These are phyloP conservation scores for Ormyrus thymus DNA, from an alignment of 2,888 invertebrate genomes.

Conservation along the genomic window DNA sequence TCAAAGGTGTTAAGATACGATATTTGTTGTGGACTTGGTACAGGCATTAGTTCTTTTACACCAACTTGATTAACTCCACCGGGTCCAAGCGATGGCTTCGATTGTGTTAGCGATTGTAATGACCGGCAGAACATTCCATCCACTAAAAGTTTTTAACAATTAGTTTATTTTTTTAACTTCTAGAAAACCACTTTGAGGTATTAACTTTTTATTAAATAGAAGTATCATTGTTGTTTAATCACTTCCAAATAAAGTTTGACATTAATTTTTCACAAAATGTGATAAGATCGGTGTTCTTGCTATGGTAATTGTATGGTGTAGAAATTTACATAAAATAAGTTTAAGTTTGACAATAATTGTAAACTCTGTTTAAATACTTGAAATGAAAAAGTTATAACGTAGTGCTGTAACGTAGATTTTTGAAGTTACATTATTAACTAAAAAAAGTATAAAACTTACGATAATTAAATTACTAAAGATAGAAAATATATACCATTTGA, in stretches of 20 bases:
- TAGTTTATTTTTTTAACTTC: conserved; percentile 2
- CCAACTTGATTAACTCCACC: conserved; percentile 69
- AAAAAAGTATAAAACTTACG: not conserved
- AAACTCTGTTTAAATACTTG: conserved; percentile 4
- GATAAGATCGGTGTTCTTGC: conserved; percentile 29
- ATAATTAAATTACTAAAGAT: not conserved
- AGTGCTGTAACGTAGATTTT: no score
- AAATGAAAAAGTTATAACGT: not conserved
- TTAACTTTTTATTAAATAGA: not conserved
- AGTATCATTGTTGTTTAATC: conserved; percentile 35
- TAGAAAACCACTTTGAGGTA: not conserved
- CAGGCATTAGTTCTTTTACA: conserved; percentile 92
- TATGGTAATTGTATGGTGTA: conserved; percentile 6
- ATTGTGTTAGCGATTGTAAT: conserved; percentile 80
- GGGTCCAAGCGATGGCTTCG: conserved; percentile 76
- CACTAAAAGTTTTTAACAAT: conserved; percentile 67
- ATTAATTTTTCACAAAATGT: conserved; percentile 15
- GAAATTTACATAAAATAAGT: conserved; percentile 22
- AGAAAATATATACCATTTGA: conserved; percentile 71
- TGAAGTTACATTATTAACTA: not conserved
- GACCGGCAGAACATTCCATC: conserved; percentile 82
- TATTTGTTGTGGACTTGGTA: conserved; percentile 97
- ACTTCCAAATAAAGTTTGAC: conserved; percentile 13
- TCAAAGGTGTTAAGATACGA: conserved; percentile 96
- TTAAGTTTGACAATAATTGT: conserved; percentile 9